Evolutionary conservation across 2,888 invertebrate genomes (phyloP).

Genomic region (Cerastoderma edule): DNA sequence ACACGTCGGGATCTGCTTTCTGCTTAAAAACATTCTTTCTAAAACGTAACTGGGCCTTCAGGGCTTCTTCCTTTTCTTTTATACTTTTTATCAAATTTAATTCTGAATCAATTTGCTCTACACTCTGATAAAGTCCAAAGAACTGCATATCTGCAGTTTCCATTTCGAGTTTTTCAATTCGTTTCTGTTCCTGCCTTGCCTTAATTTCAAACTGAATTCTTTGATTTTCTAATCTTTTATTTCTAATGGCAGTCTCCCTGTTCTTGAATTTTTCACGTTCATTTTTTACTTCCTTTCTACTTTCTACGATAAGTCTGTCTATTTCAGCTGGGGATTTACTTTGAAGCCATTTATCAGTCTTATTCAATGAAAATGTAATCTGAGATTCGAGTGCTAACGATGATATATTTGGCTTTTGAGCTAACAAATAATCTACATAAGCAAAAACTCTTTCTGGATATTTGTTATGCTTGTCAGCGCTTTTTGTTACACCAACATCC

Average conservation of each 20-base stretch:
- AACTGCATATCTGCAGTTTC: conserved; percentile 44
- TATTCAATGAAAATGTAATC: conserved; percentile 55
- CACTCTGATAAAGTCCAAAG: conserved; percentile 55
- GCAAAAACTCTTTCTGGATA: conserved; percentile 55
- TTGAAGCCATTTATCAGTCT: conserved; percentile 44
- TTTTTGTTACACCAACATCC: conserved; percentile 26
- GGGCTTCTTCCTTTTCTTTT: conserved; percentile 34
- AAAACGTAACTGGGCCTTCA: conserved; percentile 34
- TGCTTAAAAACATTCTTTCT: conserved; percentile 32
- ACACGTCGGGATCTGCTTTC: conserved; percentile 9
- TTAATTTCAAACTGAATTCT: conserved; percentile 14
- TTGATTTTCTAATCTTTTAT: conserved; percentile 32
- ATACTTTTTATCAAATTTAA: conserved; percentile 19
- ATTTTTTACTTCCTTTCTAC: conserved; percentile 37
- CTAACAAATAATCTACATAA: conserved; percentile 45
- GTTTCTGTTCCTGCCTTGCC: conserved; percentile 27
- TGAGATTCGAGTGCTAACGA: conserved; percentile 47
- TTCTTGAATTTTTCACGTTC: conserved; percentile 39
- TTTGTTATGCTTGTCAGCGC: conserved; percentile 51
- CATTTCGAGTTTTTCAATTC: conserved; percentile 37
- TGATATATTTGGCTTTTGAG: conserved; percentile 49
- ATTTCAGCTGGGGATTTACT: conserved; percentile 24
- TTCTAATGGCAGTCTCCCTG: conserved; percentile 43
- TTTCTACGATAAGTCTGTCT: conserved; percentile 26
- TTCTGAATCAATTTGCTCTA: conserved; percentile 17